Evolutionary conservation across 2,113 vertebrate genomes (phyloP).

Genomic region (Serinus canaria): DNA sequence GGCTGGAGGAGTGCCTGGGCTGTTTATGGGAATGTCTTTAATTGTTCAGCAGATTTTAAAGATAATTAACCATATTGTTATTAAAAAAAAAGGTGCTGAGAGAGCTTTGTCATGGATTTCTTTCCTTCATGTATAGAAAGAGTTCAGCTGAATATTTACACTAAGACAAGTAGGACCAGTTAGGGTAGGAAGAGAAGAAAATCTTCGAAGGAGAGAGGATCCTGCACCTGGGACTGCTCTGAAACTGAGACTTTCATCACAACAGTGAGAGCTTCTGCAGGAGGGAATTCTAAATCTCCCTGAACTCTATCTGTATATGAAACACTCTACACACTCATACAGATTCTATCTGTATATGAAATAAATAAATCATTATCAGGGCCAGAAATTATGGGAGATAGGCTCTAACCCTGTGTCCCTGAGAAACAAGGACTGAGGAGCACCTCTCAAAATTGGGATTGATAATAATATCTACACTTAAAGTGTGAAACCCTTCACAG

Average conservation of each 20-base stretch:
- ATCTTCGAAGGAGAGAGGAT: not conserved
- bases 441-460: not conserved
- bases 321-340: not conserved
- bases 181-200: not conserved
- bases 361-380: not conserved
- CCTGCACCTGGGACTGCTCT: not conserved
- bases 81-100: not conserved
- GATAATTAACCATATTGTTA: slow-evolving; percentile 33
- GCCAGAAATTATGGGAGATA: not conserved
- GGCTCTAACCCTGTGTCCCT: not conserved
- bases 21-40: not conserved
- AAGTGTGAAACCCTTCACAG: not conserved
- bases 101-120: not conserved
- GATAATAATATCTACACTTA: not conserved
- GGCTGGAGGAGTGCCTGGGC: not conserved
- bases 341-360: not conserved
- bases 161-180: not conserved
- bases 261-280: not conserved
- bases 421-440: not conserved
- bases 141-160: not conserved
- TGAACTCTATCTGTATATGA: not conserved
- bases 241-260: not conserved
- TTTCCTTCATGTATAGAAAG: not conserved
- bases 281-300: not conserved
- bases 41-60: slow-evolving; percentile 48